Base-by-base conservation (phyloP, 2,888 invertebrate genomes). In the Diplolepis rosae region DNA sequence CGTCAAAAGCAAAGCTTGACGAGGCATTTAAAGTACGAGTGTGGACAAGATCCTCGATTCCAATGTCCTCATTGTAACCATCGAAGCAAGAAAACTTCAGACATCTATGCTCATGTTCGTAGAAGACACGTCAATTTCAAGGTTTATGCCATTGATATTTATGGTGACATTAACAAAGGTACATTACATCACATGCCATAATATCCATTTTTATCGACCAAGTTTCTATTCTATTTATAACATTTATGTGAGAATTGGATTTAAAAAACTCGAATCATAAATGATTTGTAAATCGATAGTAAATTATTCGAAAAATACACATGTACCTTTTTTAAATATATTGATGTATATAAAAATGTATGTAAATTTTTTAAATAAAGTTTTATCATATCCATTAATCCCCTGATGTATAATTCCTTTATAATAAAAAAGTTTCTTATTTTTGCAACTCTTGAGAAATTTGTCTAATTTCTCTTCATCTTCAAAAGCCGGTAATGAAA, bases 1-100 rank as follows among this genome's bases (percentile, higher is more conserved):
- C 79, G 73, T 0, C 81, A 83, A 54, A 75, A 78, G 48, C 75
- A 75, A 15, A 80, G 76, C 69, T 73, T 84, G 65, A 79, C 83
- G 4, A 73, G 83, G 35, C 77, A 77, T 66, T 45, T 77, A 1
- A 27, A 73, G 5, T 75, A 75, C 45, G 77, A 77, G 48, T 74
- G 74, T 39, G 84, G 84, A 3, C 72, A 76, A 48, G 74, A 73
- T 4, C 76, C 76, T 1, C 70, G 73, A 48, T 76, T 74, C 52
- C 65, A 69, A 54, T 76, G 76, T 67, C 65, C 65, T 5, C 48
- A 66, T 28, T 66, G 50, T 66, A 69, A 1, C 1, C 32, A 66
- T 32, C 32, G 66, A 13, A 48, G 48, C 6, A 50, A 66, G 15
- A 66, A 50, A 28, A 48, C 50, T 18, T 50, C 48, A 3, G 22